A percentile compares a stretch with the other conserved stretches of the same genome.
Evolutionary conservation across 2,797 vertebrate genomes (phyloP).

Genomic region (Sebastes hopkinsi): DNA sequence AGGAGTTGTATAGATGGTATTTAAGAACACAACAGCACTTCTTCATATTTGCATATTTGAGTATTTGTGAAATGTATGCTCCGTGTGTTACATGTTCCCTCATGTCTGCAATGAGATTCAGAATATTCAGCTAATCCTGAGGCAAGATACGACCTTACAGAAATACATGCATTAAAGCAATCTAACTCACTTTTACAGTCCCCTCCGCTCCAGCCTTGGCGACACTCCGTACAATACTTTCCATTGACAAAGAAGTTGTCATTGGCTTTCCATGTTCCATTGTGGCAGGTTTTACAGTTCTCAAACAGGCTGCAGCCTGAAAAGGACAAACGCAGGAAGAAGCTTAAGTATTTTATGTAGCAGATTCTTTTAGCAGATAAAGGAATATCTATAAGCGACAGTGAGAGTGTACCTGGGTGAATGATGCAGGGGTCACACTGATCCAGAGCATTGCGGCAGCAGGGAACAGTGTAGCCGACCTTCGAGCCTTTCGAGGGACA

Average conservation of each 20-base stretch:
- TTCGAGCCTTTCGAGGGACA: conserved; percentile 86
- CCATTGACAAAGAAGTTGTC: conserved; percentile 93
- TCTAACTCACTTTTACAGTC: conserved; percentile 92
- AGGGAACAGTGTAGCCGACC: conserved; percentile 93
- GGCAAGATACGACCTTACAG: neutral
- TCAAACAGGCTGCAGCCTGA: conserved; percentile 94
- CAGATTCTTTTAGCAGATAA: neutral
- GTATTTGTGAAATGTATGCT: neutral
- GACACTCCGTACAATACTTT: conserved; percentile 88
- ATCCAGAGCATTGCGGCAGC: conserved; percentile 90
- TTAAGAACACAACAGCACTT: neutral
- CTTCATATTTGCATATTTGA: neutral
- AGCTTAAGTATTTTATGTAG: neutral
- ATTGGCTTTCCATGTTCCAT: conserved; percentile 90
- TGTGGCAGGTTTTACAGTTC: conserved; percentile 92
- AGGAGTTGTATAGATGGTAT: neutral
- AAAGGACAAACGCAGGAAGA: neutral
- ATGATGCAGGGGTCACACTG: conserved; percentile 94
- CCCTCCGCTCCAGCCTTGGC: conserved; percentile 92
- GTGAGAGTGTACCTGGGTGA: conserved; percentile 85
- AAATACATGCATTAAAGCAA: neutral
- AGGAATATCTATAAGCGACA: neutral
- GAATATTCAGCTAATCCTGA: neutral
- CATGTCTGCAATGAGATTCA: neutral
- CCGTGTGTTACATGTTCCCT: neutral